A percentile compares a stretch with the other conserved stretches of the same genome.
These are phyloP conservation scores for Micropoecilia bifurca DNA, from an alignment of 2,797 vertebrate species.

Conservation along the genomic window DNA sequence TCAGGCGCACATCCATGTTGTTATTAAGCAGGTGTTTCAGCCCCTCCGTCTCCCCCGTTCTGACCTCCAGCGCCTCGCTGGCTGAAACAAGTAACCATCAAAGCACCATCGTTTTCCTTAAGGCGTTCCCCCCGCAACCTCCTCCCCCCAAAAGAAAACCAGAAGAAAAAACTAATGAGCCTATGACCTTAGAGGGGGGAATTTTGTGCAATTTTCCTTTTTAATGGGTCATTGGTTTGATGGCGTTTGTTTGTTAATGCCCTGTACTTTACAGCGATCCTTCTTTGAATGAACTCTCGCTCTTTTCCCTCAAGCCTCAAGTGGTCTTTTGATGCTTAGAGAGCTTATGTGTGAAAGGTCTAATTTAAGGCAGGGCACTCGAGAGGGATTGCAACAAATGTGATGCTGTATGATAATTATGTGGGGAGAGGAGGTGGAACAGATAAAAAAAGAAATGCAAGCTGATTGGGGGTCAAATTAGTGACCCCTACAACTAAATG, in stretches of 20 bases:
- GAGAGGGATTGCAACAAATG: conserved; percentile 48
- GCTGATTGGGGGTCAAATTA: conserved; percentile 26
- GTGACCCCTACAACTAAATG: conserved; percentile 29
- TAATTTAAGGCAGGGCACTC: conserved; percentile 39
- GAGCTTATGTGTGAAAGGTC: conserved; percentile 38
- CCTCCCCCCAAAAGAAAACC: not conserved
- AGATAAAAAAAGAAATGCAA: not conserved
- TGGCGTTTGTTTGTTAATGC: conserved; percentile 76
- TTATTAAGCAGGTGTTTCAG: conserved; percentile 69
- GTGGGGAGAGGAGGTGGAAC: conserved; percentile 20
- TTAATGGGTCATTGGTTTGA: conserved; percentile 71
- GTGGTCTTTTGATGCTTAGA: conserved; percentile 50
- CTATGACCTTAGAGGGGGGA: conserved; percentile 72
- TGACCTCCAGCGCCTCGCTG: conserved; percentile 48
- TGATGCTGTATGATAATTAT: conserved; percentile 41
- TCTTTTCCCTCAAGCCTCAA: conserved; percentile 44
- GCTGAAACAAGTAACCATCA: conserved; percentile 57
- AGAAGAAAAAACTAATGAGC: conserved; percentile 69
- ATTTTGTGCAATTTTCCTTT: conserved; percentile 78
- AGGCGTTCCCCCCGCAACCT: conserved; percentile 12
- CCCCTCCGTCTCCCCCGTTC: conserved; percentile 15
- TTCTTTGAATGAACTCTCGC: conserved; percentile 42
- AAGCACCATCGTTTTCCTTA: conserved; percentile 26
- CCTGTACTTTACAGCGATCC: conserved; percentile 63
- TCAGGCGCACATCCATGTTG: conserved; percentile 22